phyloP scores from a whole-genome alignment of 2,797 vertebrate genomes.

The Microtus agrestis region DNA sequence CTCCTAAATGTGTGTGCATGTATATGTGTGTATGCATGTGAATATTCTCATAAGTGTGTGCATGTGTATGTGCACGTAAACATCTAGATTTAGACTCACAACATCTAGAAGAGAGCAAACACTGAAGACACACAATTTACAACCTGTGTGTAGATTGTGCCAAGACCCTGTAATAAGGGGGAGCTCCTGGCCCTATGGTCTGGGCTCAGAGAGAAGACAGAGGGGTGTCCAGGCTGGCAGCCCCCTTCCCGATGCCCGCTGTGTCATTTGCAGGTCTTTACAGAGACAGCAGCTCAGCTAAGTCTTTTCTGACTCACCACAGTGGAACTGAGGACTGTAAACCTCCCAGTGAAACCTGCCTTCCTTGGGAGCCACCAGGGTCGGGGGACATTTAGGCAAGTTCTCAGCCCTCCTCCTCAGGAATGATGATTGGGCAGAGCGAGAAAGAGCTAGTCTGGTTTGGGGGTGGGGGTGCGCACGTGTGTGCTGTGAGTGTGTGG shows the following conservation, averaged over 20 bases:
- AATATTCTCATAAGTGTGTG: background rate
- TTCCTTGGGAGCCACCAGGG: background rate
- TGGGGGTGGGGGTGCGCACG: background rate
- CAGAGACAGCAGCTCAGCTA: background rate
- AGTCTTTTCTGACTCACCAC: constrained; percentile 32
- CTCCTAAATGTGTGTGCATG: background rate
- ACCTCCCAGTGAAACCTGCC: background rate
- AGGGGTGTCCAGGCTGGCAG: too few species aligned
- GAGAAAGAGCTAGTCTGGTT: background rate
- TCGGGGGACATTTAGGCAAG: constrained; percentile 19
- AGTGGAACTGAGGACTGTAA: background rate
- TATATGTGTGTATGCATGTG: background rate
- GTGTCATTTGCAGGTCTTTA: background rate
- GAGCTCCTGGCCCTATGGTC: too few species aligned
- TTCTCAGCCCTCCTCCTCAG: background rate
- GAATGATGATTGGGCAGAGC: background rate
- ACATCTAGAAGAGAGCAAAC: background rate
- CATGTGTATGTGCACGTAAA: fast-evolving
- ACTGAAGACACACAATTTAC: background rate
- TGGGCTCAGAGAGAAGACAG: background rate
- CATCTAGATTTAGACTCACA: background rate
- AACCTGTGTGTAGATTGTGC: fast-evolving
- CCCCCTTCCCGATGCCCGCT: background rate
- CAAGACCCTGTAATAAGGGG: background rate
- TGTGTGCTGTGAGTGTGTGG: background rate